Base-by-base conservation (phyloP, 1,140 invertebrate species). In the Temnothorax nylanderi region DNA sequence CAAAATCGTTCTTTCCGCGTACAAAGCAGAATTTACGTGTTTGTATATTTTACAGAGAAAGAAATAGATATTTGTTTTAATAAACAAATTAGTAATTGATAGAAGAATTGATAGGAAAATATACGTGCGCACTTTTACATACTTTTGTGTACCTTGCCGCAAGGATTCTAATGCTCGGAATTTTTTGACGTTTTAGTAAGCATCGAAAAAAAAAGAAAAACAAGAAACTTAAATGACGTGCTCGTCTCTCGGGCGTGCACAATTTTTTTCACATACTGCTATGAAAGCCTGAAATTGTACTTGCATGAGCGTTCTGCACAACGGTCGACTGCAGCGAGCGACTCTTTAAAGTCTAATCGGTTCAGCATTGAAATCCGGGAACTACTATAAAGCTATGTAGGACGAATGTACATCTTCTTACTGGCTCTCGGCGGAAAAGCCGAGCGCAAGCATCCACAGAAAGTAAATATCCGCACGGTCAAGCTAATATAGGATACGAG, bases 301-400 rank as follows among this genome's bases (percentile, higher is more conserved):
- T 87, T 76, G 75, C 44, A 69, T 47, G 49, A 65, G 51, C 69
- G 26, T 18, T 81, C 47, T n/a, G 18, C n/a, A 58, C n/a, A 58
- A 77, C 26, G 60, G 47, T 69, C 26, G 75, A 54, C 62, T 76
- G 47, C 75, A 62, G 58, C 74, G 34, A 67, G 21, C 74, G 34
- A 67, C 60, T 85, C 84, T 85, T 84, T 72, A 84, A 49, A 84
- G 54, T 60, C 80, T 75, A 62, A 84, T 84, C 80, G 54, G 54
- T 75, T 84, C 80, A 34, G 13, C 54, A 84, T 84, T 74, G 80
- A 84, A 84, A 60, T 84, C 69, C 80, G n/a, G 32, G 41, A 47
- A n/a, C 21, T 60, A 13, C 56, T 74, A 49, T 44, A 47, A 72
- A 82, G 78, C 78, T 72, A 72, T 26, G 37, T 56, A 71, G 69